Percentiles rank a stretch among this genome's conserved stretches.
Conservation (phyloP, 2,888 invertebrate species). For the Drosophila emarginata region DNA sequence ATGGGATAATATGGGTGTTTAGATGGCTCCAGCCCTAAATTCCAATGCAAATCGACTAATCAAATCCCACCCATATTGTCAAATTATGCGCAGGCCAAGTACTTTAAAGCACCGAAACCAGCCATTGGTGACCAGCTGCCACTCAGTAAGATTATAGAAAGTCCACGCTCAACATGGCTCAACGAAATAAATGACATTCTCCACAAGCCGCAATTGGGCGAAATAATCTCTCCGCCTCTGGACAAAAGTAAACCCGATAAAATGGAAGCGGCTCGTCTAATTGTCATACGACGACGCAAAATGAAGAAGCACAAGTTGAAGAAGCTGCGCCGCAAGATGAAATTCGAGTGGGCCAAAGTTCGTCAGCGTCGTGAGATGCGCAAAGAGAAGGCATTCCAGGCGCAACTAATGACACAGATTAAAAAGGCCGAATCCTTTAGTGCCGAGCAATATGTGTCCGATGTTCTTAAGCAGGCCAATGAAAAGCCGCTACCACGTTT, state of each 20-base stretch:
- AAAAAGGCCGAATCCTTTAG: constrained; percentile 90
- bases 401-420: constrained; percentile 86
- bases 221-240: constrained; percentile 62
- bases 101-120: constrained; percentile 49
- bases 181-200: constrained; percentile 78
- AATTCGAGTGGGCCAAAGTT: constrained; percentile 88
- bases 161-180: constrained; percentile 67
- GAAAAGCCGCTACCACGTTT: constrained; percentile 84
- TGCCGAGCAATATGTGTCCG: constrained; percentile 88
- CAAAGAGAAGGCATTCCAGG: constrained; percentile 91
- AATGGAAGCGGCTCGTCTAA: constrained; percentile 88
- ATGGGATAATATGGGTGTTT: constrained; percentile 81
- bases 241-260: constrained; percentile 82
- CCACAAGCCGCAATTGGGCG: constrained; percentile 56
- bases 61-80: constrained; percentile 80
- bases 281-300: constrained; percentile 90
- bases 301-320: constrained; percentile 94
- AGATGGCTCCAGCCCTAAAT: constrained; percentile 54
- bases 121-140: constrained; percentile 68
- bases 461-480: constrained; percentile 86
- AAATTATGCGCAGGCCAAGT: constrained; percentile 77
- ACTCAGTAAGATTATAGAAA: constrained; percentile 65
- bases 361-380: constrained; percentile 87
- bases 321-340: constrained; percentile 91
- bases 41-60: constrained; percentile 31